A percentile compares a stretch with the other conserved stretches of the same genome.
Evolutionary conservation across 2,797 vertebrate genomes (phyloP).

Genomic region (Staurois parvus): DNA sequence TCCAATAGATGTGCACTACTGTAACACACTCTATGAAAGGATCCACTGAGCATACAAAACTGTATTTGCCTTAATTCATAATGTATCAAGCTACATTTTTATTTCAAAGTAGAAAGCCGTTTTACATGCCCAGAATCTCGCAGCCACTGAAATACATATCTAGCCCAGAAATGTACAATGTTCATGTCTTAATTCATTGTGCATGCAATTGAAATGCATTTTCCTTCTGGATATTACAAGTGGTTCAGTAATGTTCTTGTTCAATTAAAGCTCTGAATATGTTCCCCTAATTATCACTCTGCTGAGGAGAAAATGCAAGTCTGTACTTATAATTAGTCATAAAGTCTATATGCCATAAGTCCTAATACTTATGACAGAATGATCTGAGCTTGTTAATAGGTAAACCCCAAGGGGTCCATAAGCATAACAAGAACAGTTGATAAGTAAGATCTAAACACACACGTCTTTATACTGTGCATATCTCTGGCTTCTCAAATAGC

Average conservation of each 20-base stretch:
- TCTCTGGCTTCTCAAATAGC: slow-evolving; percentile 11
- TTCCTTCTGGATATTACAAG: slow-evolving; percentile 11
- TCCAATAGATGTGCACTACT: no score
- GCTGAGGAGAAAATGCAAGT: slow-evolving; percentile 1
- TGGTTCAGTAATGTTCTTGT: not conserved
- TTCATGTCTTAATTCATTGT: no score
- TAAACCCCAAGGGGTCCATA: slow-evolving; percentile 7
- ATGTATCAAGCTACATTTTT: no score
- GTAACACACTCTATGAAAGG: no score
- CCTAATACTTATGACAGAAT: slow-evolving; percentile 21
- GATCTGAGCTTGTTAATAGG: slow-evolving; percentile 18
- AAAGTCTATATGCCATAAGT: slow-evolving; percentile 14
- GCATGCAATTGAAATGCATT: not conserved
- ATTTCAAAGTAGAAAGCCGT: no score
- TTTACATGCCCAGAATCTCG: no score
- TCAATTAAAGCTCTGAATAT: slow-evolving; percentile 14
- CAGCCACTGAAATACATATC: no score
- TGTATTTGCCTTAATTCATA: no score
- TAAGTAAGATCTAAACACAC: slow-evolving; percentile 13
- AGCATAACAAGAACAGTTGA: slow-evolving; percentile 12
- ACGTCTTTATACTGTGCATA: not conserved
- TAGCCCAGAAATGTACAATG: no score
- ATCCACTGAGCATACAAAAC: no score
- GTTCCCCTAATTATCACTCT: slow-evolving; percentile 15
- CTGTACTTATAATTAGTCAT: slow-evolving; percentile 10